Evolutionary conservation across 2,113 vertebrate genomes (phyloP).

Genomic region (Physeter macrocephalus): DNA sequence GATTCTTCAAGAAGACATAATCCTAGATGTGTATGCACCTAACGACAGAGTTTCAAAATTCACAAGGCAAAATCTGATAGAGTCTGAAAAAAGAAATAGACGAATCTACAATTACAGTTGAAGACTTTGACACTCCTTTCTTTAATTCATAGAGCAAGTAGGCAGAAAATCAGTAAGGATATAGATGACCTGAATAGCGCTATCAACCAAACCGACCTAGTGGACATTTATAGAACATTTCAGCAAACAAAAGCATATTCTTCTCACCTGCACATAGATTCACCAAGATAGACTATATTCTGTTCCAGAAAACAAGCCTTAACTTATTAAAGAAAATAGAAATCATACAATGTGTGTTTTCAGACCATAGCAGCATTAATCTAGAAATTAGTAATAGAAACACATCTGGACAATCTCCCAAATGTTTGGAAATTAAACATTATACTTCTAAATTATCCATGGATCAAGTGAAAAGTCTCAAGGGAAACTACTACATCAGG

Average conservation of each 20-base stretch:
- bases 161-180: conserved; percentile 2
- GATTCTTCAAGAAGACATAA: neutral
- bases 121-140: neutral
- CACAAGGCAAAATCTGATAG: neutral
- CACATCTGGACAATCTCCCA: neutral
- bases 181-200: neutral
- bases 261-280: neutral
- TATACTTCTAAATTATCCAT: neutral
- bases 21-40: conserved; percentile 9
- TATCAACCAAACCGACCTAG: neutral
- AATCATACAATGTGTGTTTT: neutral
- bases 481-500: neutral
- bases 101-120: neutral
- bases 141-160: neutral
- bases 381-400: conserved; percentile 10
- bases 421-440: conserved; percentile 24
- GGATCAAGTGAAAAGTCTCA: neutral
- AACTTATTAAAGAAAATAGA: neutral
- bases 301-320: neutral
- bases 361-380: conserved; percentile 10
- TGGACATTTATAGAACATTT: neutral
- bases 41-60: conserved; percentile 3
- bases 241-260: neutral
- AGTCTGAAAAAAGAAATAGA: conserved; percentile 7
- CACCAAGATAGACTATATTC: neutral